Base-by-base conservation (phyloP, 2,797 vertebrate species). In the Argya squamiceps region DNA sequence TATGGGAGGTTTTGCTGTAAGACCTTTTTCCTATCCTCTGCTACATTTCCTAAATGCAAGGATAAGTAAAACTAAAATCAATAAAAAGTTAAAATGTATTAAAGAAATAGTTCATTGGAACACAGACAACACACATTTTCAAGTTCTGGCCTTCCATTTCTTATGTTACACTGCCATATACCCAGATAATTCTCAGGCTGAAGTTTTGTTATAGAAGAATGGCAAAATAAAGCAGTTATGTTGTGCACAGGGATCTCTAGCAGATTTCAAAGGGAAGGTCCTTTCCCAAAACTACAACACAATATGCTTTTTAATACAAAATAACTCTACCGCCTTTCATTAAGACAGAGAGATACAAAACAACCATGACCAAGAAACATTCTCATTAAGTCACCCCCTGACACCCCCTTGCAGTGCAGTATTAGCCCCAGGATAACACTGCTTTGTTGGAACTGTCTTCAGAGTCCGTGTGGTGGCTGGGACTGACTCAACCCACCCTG, bases 301-400 rank as follows among this genome's bases (percentile, higher is more conserved):
- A 32, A 19, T 17, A 69, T 3, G 4, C 1, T 29, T 82, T 91
- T 59, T 36, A 69, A 47, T 36, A 69, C 7, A 44, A 76, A 92
- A 56, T 44, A 84, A 62, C 39, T 56, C 43, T n/a, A 39, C 10
- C 0, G 0, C 12, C 20, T 84, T 84, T 75, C 62, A 37, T 34
- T 32, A 68, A 32, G 46, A n/a, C 8, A 29, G 21, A 60, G 30
- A 11, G 60, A 21, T 52, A 56, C 41, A 67, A 56, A 76, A 17
- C n/a, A 56, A 52, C 15, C 9, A 24, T 0, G 2, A 26, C 9
- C 1, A 3, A 70, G 69, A 56, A 26, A 60, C 0, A 0, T 24
- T 77, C 18, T 29, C 50, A 10, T 49, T 34, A 37, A 70, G 62
- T 11, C n/a, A 62, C 2, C 6, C 22, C 0, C 0, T 30, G 77